Evolutionary conservation across 92 coral and sea anemone species (phyloP), one percentile per base, ranked within the genome.

Genomic region (Hydrozoanthus gracilis): DNA sequence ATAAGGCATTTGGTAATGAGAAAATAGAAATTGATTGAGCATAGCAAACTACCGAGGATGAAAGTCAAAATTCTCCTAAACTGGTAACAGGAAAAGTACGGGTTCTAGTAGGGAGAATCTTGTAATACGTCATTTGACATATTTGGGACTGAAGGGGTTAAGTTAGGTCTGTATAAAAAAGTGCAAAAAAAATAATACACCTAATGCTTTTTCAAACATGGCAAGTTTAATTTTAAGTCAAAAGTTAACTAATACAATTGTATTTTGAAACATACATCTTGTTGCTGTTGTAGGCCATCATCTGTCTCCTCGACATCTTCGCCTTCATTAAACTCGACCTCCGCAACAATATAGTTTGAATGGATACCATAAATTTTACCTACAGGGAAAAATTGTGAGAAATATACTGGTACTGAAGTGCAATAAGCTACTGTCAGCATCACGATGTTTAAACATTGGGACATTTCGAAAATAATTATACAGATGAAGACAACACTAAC

Each of bases 281-380:
- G 86, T 15, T 69, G 90, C 60, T 84, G 83, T 54, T 88, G 87
- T 45, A 86, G 89, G 18, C 91, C 95, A 47, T 89, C 89, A 47
- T 48, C 71, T 51, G 75, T 54, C 10, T 97, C 99, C 52, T 95
- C 93, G 1, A 95, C 94, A 67, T 97, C 99, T 80, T 97, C 99
- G 14, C 99, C 98, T 68, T 97, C 99, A 78, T 91, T 88, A 78
- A 90, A 97, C 90, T 97, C 99, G 13, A 97, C 99, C 71, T 97
- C 99, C 51, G 99, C 97, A 78, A 97, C 61, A 62, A 95, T 86
- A 88, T 97, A 97, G 79, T 93, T 97, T 58, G 91, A 90, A 87
- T 90, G 91, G 51, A 92, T 79, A 55, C 99, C 99, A 89, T 95
- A 92, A 18, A 97, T 86, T 87, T 97, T 97, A 76, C 99, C 99